Percentiles rank a stretch among this genome's conserved stretches.
Conservation (phyloP, 2,113 vertebrate species). For the Falcunculus frontatus region DNA sequence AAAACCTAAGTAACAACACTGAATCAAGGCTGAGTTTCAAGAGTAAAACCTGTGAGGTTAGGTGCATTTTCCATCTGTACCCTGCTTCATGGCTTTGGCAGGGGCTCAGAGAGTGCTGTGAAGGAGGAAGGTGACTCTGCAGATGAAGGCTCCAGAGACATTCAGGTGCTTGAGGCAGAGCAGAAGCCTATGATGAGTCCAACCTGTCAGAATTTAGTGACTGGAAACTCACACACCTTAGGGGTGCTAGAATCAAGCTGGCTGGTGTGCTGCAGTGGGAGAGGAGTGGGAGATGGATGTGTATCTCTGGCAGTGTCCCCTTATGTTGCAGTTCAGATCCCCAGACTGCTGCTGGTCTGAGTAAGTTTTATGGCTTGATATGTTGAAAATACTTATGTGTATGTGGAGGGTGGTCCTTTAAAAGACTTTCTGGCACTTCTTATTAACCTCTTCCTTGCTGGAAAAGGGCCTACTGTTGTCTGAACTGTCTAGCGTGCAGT, state of each 20-base stretch:
- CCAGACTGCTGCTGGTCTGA: neutral
- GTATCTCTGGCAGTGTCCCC: neutral
- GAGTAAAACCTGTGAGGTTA: neutral
- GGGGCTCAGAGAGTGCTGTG: neutral
- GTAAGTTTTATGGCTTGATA: neutral
- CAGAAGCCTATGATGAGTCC: neutral
- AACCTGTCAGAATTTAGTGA: neutral
- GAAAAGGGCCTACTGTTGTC: neutral
- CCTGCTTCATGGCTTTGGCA: neutral
- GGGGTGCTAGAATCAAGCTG: neutral
- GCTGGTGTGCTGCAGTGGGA: neutral
- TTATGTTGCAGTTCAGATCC: neutral
- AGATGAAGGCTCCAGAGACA: neutral
- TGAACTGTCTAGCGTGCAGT: neutral
- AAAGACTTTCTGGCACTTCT: neutral
- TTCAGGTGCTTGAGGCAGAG: conserved; percentile 28
- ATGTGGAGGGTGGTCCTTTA: neutral
- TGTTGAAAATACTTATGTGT: neutral
- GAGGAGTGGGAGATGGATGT: neutral
- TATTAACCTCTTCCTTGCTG: neutral
- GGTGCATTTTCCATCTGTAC: neutral
- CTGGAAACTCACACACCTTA: neutral
- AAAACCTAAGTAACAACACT: neutral
- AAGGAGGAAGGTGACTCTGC: neutral
- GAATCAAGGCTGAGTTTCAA: neutral